Evolutionary conservation across 1,140 invertebrate genomes (phyloP).

Genomic region (Diploscapter pachys): DNA sequence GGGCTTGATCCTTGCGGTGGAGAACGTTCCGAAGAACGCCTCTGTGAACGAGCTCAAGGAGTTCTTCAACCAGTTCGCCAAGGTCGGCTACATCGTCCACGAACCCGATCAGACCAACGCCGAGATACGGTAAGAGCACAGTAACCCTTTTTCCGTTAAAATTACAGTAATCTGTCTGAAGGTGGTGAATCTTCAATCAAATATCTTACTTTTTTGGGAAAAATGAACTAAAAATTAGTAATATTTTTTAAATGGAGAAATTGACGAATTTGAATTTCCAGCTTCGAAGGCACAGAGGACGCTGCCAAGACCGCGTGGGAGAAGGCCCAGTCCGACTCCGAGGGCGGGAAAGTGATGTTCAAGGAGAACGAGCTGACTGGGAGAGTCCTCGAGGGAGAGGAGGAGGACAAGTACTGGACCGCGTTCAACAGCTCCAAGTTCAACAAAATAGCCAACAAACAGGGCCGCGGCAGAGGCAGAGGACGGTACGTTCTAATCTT

Average conservation of each 20-base stretch:
- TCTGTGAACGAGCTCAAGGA: slow-evolving; percentile 38
- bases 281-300: slow-evolving; percentile 70
- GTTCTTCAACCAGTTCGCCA: slow-evolving; percentile 52
- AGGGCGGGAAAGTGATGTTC: slow-evolving; percentile 62
- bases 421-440: slow-evolving; percentile 48
- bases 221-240: slow-evolving; percentile 68
- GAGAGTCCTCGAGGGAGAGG: slow-evolving; percentile 74
- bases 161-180: slow-evolving; percentile 17
- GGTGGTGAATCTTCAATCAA: slow-evolving; percentile 64
- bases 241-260: slow-evolving; percentile 67
- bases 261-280: slow-evolving; percentile 64
- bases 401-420: slow-evolving; percentile 61
- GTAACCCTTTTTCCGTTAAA: slow-evolving; percentile 22
- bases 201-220: slow-evolving; percentile 70
- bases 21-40: slow-evolving; percentile 37
- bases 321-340: slow-evolving; percentile 62
- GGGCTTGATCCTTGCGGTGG: slow-evolving; percentile 49
- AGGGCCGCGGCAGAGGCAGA: slow-evolving; percentile 36
- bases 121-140: slow-evolving; percentile 27
- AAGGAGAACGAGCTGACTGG: slow-evolving; percentile 71
- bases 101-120: slow-evolving; percentile 36
- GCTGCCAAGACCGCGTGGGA: slow-evolving; percentile 68
- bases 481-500: neutral
- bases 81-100: slow-evolving; percentile 48
- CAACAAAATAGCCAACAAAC: slow-evolving; percentile 19